Conservation (phyloP, 2,797 vertebrate genomes). For the Spinus olivaceus region DNA sequence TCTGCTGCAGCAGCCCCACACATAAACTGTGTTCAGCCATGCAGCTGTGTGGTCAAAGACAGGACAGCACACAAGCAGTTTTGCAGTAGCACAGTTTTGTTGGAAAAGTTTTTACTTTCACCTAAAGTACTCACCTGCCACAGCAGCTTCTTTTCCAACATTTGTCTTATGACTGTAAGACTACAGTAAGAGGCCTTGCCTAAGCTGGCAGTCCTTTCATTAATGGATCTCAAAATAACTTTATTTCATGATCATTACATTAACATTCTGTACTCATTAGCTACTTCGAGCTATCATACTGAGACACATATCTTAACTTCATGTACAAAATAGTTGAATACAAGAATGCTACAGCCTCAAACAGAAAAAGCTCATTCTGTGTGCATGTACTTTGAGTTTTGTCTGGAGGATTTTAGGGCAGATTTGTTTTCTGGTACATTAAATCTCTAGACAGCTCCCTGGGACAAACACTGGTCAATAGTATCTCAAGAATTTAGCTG, state of each 20-base stretch:
- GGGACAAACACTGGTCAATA: background rate
- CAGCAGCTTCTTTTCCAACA: background rate
- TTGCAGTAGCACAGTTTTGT: background rate
- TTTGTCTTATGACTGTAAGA: background rate
- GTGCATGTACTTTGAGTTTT: background rate
- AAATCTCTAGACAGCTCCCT: background rate
- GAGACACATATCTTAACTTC: background rate
- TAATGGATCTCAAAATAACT: background rate
- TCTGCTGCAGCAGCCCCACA: background rate
- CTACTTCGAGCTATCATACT: background rate
- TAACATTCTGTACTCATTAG: background rate
- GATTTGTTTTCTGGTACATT: background rate
- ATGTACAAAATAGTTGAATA: background rate
- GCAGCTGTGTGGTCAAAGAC: background rate
- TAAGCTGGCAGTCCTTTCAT: background rate
- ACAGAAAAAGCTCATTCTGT: background rate
- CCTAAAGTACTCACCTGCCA: background rate
- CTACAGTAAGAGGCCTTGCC: background rate
- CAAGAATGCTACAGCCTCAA: background rate
- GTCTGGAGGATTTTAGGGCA: background rate
- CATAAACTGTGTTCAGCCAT: background rate
- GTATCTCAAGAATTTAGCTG: background rate
- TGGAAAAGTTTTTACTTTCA: background rate
- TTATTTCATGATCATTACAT: background rate
- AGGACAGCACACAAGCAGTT: background rate